Evolutionary conservation across 2,113 vertebrate genomes (phyloP).

Genomic region (Amblyornis subalaris): DNA sequence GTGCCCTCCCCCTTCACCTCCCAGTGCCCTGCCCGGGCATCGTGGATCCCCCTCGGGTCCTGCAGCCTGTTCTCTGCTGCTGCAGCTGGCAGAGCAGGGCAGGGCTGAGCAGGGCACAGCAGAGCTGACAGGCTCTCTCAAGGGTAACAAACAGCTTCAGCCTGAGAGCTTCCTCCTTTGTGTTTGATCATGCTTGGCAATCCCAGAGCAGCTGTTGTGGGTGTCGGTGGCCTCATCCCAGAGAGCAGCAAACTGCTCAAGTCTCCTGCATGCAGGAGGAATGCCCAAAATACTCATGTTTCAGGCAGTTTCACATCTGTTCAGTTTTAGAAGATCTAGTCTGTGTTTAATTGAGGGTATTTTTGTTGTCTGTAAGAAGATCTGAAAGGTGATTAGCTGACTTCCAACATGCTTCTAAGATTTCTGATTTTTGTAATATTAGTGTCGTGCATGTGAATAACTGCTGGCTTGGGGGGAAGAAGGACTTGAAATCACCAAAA

Average conservation of each 20-base stretch:
- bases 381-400: neutral
- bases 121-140: neutral
- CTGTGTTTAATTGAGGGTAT: neutral
- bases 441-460: neutral
- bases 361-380: conserved; percentile 17
- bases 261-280: neutral
- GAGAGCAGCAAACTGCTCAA: neutral
- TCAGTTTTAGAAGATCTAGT: conserved; percentile 6
- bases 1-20: neutral
- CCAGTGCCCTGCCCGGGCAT: neutral
- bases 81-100: neutral
- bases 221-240: neutral
- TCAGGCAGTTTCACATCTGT: neutral
- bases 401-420: neutral
- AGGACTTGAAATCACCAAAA: neutral
- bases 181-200: neutral
- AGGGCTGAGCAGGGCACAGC: neutral
- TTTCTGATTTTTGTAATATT: neutral
- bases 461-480: neutral
- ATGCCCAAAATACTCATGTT: neutral
- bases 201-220: conserved; percentile 6
- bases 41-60: neutral
- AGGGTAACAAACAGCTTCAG: neutral
- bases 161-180: neutral
- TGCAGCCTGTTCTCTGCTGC: neutral